Conservation (phyloP, 2,113 vertebrate species). For the Syrrhaptes paradoxus region DNA sequence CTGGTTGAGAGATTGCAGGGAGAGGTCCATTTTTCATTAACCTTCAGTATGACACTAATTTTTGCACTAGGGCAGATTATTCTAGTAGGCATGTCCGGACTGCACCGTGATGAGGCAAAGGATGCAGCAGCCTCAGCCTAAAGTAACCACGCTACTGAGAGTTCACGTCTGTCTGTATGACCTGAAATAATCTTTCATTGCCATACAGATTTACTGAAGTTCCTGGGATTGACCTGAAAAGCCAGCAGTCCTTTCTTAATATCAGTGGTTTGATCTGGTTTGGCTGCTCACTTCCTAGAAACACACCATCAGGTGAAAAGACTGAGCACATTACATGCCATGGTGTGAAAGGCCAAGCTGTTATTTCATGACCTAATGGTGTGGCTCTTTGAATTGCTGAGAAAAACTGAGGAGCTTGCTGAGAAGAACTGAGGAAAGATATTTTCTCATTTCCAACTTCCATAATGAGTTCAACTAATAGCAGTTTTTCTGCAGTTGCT, state of each 20-base stretch:
- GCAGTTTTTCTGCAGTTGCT: neutral
- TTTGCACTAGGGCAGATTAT: neutral
- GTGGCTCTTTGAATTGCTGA: neutral
- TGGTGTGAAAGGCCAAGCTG: neutral
- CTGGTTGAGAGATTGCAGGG: neutral
- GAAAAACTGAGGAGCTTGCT: neutral
- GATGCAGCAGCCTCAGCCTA: neutral
- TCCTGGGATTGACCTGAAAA: neutral
- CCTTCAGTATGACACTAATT: neutral
- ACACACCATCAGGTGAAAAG: neutral
- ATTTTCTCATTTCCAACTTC: neutral
- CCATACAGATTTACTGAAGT: neutral
- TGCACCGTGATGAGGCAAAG: neutral
- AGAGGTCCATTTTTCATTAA: neutral
- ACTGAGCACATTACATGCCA: neutral
- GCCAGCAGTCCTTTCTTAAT: neutral
- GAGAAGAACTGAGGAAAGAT: neutral
- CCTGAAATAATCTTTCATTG: neutral
- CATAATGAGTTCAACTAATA: neutral
- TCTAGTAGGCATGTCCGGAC: neutral
- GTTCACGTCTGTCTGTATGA: neutral
- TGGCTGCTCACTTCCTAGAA: neutral
- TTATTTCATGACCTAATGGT: neutral
- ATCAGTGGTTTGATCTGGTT: neutral
- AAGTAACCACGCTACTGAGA: neutral